Evolutionary conservation across 2,888 invertebrate species (phyloP).

Genomic region (Drepana falcataria): DNA sequence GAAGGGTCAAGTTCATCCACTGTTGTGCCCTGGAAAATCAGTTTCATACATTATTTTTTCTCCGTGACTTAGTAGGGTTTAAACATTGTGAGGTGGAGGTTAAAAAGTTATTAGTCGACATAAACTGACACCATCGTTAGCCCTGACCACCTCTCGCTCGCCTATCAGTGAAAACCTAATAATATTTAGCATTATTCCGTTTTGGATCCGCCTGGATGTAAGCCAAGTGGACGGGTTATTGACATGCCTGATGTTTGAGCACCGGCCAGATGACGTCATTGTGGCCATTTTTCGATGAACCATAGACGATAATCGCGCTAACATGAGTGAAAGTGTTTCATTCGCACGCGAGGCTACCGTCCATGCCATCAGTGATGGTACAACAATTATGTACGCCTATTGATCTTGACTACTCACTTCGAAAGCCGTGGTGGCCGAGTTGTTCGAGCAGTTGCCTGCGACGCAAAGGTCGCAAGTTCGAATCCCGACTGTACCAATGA

Average conservation of each 20-base stretch:
- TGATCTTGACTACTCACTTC: too few relatives aligned
- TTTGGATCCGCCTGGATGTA: slow-evolving; percentile 15
- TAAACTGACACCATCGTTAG: not conserved
- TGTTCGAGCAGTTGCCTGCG: too few relatives aligned
- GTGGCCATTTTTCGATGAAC: slow-evolving; percentile 1
- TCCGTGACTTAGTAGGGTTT: too few relatives aligned
- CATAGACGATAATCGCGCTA: not conserved
- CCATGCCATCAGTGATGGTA: too few relatives aligned
- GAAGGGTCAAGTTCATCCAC: too few relatives aligned
- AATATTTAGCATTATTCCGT: slow-evolving; percentile 6
- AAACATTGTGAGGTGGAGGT: too few relatives aligned
- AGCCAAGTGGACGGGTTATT: slow-evolving; percentile 27
- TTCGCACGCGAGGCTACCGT: not conserved
- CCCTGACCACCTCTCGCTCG: not conserved
- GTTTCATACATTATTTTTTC: too few relatives aligned
- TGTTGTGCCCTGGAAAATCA: too few relatives aligned
- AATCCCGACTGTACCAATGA: too few relatives aligned
- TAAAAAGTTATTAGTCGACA: not conserved
- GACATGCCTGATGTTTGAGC: slow-evolving; percentile 24
- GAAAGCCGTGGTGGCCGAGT: too few relatives aligned
- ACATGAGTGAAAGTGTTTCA: not conserved
- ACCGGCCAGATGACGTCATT: slow-evolving; percentile 14
- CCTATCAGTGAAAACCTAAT: not conserved
- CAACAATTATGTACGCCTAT: too few relatives aligned
- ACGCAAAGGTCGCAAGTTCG: too few relatives aligned